Conservation (phyloP, 2,797 vertebrate genomes). For the Notolepis coatsorum region DNA sequence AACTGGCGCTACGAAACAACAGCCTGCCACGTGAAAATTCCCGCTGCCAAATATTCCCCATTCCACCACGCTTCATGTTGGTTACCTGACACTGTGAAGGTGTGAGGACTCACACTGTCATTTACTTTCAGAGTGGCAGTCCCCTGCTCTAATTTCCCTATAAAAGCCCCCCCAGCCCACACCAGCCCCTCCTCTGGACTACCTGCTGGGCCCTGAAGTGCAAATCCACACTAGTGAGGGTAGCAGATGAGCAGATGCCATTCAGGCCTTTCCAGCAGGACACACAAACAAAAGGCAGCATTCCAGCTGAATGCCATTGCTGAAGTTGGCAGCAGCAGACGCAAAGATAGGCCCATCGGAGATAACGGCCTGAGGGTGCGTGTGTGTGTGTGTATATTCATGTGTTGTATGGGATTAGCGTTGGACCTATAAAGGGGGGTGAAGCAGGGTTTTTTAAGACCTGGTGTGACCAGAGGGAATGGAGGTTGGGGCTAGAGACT, state of each 20-base stretch:
- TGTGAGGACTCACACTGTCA: slow-evolving; percentile 68
- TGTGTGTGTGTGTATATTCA: slow-evolving; percentile 31
- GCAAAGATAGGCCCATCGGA: slow-evolving; percentile 58
- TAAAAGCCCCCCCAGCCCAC: slow-evolving; percentile 75
- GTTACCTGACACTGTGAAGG: slow-evolving; percentile 54
- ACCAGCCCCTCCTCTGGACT: slow-evolving; percentile 64
- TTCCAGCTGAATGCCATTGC: slow-evolving; percentile 91
- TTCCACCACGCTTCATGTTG: slow-evolving; percentile 24
- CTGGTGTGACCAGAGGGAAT: slow-evolving; percentile 72
- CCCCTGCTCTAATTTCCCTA: slow-evolving; percentile 86
- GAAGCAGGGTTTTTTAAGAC: slow-evolving; percentile 82
- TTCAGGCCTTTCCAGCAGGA: slow-evolving; percentile 80
- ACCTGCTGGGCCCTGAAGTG: slow-evolving; percentile 92
- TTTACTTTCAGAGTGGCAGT: slow-evolving; percentile 84
- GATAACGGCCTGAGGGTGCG: slow-evolving; percentile 67
- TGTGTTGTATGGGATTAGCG: slow-evolving; percentile 85
- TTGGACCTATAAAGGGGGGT: slow-evolving; percentile 87
- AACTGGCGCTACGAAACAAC: slow-evolving; percentile 37
- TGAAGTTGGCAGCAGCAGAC: slow-evolving; percentile 83
- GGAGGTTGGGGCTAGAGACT: slow-evolving; percentile 79
- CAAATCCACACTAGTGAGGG: slow-evolving; percentile 89
- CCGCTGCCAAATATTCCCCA: slow-evolving; percentile 35
- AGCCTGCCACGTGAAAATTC: slow-evolving; percentile 67
- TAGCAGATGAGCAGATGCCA: slow-evolving; percentile 89
- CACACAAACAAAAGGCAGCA: slow-evolving; percentile 88